Conservation (phyloP, 2,797 vertebrate genomes). For the Molossus alvarezi region DNA sequence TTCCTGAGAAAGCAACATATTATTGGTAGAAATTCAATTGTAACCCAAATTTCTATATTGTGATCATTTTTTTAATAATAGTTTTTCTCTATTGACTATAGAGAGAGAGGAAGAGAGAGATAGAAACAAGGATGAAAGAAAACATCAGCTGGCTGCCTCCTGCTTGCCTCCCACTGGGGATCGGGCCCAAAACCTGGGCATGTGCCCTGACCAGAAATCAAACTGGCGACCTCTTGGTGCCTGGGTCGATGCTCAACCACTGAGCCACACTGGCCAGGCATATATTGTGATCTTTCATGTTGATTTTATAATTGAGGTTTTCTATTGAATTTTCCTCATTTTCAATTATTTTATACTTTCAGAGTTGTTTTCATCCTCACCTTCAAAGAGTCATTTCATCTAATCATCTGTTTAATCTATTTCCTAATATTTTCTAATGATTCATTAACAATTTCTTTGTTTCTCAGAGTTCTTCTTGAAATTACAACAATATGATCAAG, state of each 20-base stretch:
- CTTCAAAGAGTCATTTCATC: conserved; percentile 64
- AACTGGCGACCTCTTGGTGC: too few species aligned
- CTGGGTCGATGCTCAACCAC: too few species aligned
- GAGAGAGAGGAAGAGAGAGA: too few species aligned
- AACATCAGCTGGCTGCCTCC: too few species aligned
- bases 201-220: too few species aligned
- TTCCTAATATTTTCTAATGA: conserved; percentile 64
- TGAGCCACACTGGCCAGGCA: too few species aligned
- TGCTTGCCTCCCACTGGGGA: too few species aligned
- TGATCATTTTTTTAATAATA: too few species aligned
- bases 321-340: conserved; percentile 13
- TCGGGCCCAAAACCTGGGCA: too few species aligned
- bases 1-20: conserved; percentile 1
- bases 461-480: background rate
- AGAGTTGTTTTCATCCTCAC: conserved; percentile 53
- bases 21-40: background rate
- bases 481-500: background rate
- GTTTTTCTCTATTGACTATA: too few species aligned
- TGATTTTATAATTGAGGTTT: background rate
- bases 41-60: background rate
- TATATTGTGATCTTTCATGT: background rate
- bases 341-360: conserved; percentile 29
- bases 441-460: conserved; percentile 46
- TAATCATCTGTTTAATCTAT: conserved; percentile 66
- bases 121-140: too few species aligned